Conservation (phyloP, 2,113 vertebrate genomes). For the Protobothrops mucrosquamatus region DNA sequence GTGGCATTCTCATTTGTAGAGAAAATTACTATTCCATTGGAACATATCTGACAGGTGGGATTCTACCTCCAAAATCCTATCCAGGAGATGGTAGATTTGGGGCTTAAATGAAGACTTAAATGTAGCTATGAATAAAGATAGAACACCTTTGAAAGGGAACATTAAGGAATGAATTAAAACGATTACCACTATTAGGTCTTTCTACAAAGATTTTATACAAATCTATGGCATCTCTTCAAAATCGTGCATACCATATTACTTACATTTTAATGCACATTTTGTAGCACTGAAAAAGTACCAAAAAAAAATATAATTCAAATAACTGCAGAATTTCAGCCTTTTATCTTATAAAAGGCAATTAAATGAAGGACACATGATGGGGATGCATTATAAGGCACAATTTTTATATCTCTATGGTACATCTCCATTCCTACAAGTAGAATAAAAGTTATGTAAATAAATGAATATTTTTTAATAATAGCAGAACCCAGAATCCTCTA, state of each 20-base stretch:
- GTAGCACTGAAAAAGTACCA: neutral
- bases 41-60: neutral
- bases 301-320: neutral
- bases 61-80: constrained; percentile 15
- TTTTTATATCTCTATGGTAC: neutral
- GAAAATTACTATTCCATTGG: neutral
- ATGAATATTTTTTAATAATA: neutral
- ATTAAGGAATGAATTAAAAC: neutral
- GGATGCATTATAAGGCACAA: neutral
- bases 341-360: neutral
- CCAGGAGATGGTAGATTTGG: neutral
- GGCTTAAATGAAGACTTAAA: neutral
- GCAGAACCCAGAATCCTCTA: neutral
- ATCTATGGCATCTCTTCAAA: neutral
- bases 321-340: neutral
- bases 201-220: neutral
- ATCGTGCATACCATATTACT: neutral
- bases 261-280: neutral
- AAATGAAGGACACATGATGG: neutral
- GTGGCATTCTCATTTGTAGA: neutral
- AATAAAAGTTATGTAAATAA: neutral
- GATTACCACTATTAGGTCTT: neutral
- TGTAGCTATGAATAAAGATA: neutral
- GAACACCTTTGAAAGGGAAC: neutral
- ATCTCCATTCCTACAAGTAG: neutral